A percentile compares a stretch with the other conserved stretches of the same genome.
These are phyloP conservation scores for Pogonomyrmex californicus DNA, from an alignment of 1,140 invertebrate species.

Conservation along the genomic window DNA sequence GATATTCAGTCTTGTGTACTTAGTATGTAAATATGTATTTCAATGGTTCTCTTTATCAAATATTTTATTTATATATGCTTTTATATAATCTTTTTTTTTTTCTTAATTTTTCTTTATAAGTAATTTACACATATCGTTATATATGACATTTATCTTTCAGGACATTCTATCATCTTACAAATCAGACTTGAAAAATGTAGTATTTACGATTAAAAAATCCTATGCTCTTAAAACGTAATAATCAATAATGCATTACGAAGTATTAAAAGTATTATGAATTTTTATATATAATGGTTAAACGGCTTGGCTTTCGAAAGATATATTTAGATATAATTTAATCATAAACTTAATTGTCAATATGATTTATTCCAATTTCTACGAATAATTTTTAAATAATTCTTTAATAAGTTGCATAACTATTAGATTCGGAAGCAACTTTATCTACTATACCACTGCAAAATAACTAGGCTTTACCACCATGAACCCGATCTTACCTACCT, in stretches of 20 bases:
- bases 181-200: constrained; percentile 1
- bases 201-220: background rate
- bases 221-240: background rate
- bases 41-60: constrained; percentile 32
- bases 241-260: background rate
- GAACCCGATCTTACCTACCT: constrained; percentile 87
- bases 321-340: constrained; percentile 1
- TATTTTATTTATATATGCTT: constrained; percentile 47
- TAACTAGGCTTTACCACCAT: constrained; percentile 86
- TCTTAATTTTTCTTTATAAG: background rate
- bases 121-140: background rate
- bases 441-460: constrained; percentile 84
- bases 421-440: constrained; percentile 41
- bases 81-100: constrained; percentile 16
- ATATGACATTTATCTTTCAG: constrained; percentile 5
- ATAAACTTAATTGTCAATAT: background rate
- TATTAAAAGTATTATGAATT: background rate
- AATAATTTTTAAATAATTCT: constrained; percentile 12
- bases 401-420: background rate
- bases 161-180: background rate
- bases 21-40: constrained; percentile 55
- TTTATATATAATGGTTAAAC: background rate
- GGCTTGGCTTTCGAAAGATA: background rate
- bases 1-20: constrained; percentile 51
- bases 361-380: background rate